Percentiles rank a stretch among this genome's conserved stretches.
These are phyloP conservation scores for Cercopithecus neglectus DNA, from an alignment of 2,797 vertebrate genomes.

Conservation along the genomic window DNA sequence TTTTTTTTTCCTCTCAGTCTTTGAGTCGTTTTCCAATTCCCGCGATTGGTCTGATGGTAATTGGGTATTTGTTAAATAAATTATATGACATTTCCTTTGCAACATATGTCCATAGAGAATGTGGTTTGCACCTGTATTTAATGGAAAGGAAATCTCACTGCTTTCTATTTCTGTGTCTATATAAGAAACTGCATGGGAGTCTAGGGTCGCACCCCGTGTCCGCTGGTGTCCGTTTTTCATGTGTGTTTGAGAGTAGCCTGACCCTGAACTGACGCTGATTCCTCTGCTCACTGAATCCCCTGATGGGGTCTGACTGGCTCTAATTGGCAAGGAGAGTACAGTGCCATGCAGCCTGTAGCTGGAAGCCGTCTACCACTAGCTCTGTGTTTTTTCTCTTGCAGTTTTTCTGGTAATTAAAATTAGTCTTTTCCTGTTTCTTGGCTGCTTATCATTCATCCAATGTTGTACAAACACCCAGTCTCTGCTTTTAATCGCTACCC, in stretches of 20 bases:
- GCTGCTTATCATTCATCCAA: neutral
- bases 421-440: conserved; percentile 14
- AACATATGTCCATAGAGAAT: neutral
- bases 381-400: conserved; percentile 37
- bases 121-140: neutral
- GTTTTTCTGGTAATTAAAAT: conserved; percentile 58
- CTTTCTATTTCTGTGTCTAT: neutral
- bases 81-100: neutral
- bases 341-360: conserved; percentile 34
- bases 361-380: neutral
- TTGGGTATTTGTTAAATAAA: neutral
- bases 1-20: neutral
- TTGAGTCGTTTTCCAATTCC: neutral
- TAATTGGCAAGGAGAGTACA: conserved; percentile 55
- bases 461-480: conserved; percentile 5
- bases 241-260: neutral
- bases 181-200: neutral
- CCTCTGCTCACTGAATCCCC: conserved; percentile 3
- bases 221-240: neutral
- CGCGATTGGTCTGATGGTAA: rapidly evolving
- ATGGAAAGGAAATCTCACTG: neutral
- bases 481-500: conserved; percentile 63
- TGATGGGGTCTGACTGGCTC: conserved; percentile 45
- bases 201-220: neutral
- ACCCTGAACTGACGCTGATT: neutral